A percentile compares a stretch with the other conserved stretches of the same genome.
These are phyloP conservation scores for Pelobates fuscus DNA, from an alignment of 2,113 vertebrate species.

Conservation along the genomic window DNA sequence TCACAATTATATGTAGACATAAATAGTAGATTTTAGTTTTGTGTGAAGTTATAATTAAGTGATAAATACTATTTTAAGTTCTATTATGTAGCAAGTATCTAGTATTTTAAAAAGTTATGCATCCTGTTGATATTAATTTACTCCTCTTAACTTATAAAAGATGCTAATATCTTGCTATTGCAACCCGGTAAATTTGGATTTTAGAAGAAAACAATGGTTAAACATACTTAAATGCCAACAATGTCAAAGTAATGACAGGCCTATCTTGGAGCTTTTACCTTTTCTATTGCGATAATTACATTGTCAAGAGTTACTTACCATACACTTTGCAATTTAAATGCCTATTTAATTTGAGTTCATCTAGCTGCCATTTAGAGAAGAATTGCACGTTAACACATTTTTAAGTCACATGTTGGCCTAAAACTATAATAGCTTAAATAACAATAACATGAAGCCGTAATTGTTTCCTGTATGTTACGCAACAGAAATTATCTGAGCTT, in stretches of 20 bases:
- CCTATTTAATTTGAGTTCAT: slow-evolving; percentile 78
- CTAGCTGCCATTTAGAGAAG: slow-evolving; percentile 81
- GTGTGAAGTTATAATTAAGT: too few relatives aligned
- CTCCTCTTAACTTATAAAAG: neutral
- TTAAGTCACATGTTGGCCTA: slow-evolving; percentile 70
- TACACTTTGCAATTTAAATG: slow-evolving; percentile 75
- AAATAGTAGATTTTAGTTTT: too few relatives aligned
- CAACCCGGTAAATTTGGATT: neutral
- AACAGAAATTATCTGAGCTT: slow-evolving; percentile 69
- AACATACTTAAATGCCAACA: slow-evolving; percentile 42
- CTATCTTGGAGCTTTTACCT: slow-evolving; percentile 62
- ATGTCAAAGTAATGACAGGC: slow-evolving; percentile 57
- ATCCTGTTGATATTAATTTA: too few relatives aligned
- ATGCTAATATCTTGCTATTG: neutral
- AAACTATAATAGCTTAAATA: slow-evolving; percentile 81
- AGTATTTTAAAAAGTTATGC: too few relatives aligned
- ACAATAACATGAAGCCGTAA: slow-evolving; percentile 79
- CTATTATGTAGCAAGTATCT: too few relatives aligned
- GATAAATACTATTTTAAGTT: too few relatives aligned
- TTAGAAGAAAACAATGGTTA: slow-evolving; percentile 32
- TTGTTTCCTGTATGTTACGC: slow-evolving; percentile 76
- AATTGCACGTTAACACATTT: slow-evolving; percentile 69
- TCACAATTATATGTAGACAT: too few relatives aligned
- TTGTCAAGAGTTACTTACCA: slow-evolving; percentile 81
- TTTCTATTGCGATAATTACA: slow-evolving; percentile 74